Evolutionary conservation across 2,888 invertebrate species (phyloP).

Genomic region (Eulithis prunata): DNA sequence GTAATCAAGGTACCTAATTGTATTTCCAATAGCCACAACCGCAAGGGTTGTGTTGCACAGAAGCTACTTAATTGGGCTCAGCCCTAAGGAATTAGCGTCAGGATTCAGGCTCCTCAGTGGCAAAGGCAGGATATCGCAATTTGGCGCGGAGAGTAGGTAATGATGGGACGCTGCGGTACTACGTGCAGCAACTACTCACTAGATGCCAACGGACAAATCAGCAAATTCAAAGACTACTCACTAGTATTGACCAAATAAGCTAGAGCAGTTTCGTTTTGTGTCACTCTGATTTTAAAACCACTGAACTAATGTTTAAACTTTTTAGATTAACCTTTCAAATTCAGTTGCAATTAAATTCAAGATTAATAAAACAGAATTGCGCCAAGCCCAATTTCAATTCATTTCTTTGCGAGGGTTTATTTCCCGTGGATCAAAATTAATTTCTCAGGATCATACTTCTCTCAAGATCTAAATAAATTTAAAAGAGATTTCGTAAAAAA

Average conservation of each 20-base stretch:
- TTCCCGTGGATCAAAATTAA: slow-evolving; percentile 78
- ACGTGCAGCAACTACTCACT: slow-evolving; percentile 67
- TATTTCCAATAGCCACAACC: neutral
- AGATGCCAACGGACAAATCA: slow-evolving; percentile 36
- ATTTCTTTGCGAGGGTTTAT: slow-evolving; percentile 73
- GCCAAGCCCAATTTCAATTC: slow-evolving; percentile 63
- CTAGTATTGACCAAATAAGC: slow-evolving; percentile 3
- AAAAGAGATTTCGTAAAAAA: slow-evolving; percentile 76
- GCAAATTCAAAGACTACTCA: slow-evolving; percentile 9
- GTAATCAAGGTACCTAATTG: slow-evolving; percentile 4
- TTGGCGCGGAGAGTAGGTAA: slow-evolving; percentile 69
- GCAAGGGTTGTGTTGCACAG: slow-evolving; percentile 7
- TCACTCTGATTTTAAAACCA: neutral
- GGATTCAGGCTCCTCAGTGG: slow-evolving; percentile 13
- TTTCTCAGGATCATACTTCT: slow-evolving; percentile 79
- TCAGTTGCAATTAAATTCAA: neutral
- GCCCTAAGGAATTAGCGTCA: slow-evolving; percentile 22
- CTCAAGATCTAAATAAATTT: slow-evolving; percentile 79
- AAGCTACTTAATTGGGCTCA: slow-evolving; percentile 31
- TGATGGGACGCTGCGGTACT: slow-evolving; percentile 59
- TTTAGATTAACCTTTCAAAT: neutral
- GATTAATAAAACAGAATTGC: slow-evolving; percentile 7
- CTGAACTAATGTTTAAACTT: neutral
- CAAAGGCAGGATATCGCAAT: slow-evolving; percentile 70
- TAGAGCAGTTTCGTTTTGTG: too few relatives aligned